phyloP scores from a whole-genome alignment of 2,888 invertebrate species.

The Cyclophora punctaria region DNA sequence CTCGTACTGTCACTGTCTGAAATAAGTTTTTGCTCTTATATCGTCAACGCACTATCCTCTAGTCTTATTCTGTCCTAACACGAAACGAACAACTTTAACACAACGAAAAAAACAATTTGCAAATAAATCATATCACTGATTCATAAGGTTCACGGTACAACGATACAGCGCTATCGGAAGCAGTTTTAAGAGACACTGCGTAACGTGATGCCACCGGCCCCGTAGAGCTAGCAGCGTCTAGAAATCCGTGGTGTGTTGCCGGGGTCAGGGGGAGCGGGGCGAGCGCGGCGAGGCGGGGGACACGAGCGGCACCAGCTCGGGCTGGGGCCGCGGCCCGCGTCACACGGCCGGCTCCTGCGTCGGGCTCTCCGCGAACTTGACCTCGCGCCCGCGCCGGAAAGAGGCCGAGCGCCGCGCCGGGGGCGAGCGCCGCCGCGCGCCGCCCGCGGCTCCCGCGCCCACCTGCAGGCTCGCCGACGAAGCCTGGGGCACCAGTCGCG shows the following conservation, averaged over 20 bases:
- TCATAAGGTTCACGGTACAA: neutral
- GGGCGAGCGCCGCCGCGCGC: constrained; percentile 48
- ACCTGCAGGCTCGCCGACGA: constrained; percentile 69
- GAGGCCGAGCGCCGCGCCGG: constrained; percentile 62
- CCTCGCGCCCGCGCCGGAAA: constrained; percentile 66
- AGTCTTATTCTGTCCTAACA: neutral
- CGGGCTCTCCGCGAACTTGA: constrained; percentile 67
- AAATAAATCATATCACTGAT: neutral
- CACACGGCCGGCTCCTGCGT: constrained; percentile 55
- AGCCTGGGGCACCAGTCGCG: constrained; percentile 52
- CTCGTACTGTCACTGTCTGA: constrained; percentile 32
- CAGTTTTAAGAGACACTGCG: too few relatives aligned
- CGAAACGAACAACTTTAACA: too few relatives aligned
- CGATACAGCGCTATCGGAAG: too few relatives aligned
- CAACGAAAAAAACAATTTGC: too few relatives aligned
- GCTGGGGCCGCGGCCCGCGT: constrained; percentile 72
- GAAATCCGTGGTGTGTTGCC: constrained; percentile 64
- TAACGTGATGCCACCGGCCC: too few relatives aligned
- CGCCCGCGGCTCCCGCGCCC: constrained; percentile 55
- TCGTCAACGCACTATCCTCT: constrained; percentile 1
- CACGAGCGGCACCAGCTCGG: constrained; percentile 72
- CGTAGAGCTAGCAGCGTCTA: constrained; percentile 18
- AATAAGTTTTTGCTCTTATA: constrained; percentile 21
- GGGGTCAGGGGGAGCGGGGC: constrained; percentile 45
- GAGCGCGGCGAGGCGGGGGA: constrained; percentile 31